phyloP scores from a whole-genome alignment of 2,888 invertebrate species.

The Callosobruchus maculatus region DNA sequence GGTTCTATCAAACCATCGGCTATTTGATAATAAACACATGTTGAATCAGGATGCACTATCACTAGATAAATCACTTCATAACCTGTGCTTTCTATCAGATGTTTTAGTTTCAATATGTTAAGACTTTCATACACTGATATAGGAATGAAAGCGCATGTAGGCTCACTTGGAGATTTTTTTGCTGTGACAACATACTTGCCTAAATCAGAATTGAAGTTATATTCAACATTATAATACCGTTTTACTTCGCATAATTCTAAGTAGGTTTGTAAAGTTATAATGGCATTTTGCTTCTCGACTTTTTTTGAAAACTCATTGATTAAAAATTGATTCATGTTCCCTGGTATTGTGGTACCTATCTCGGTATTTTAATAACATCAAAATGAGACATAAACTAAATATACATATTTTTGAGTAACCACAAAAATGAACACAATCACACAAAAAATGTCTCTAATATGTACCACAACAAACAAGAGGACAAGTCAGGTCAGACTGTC shows the following conservation, averaged over 20 bases:
- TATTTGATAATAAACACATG: conserved; percentile 51
- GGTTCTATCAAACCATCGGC: conserved; percentile 37
- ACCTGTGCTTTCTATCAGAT: conserved; percentile 10
- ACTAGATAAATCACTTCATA: conserved; percentile 36
- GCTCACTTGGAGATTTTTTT: conserved; percentile 40
- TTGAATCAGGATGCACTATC: conserved; percentile 49
- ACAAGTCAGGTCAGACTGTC: too few species aligned
- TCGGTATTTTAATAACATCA: too few species aligned
- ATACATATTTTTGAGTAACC: too few species aligned
- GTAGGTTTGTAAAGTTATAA: conserved; percentile 53
- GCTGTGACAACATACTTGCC: conserved; percentile 48
- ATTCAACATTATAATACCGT: conserved; percentile 50
- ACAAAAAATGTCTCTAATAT: too few species aligned
- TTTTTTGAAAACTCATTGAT: conserved; percentile 11
- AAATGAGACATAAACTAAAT: too few species aligned
- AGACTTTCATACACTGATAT: conserved; percentile 43
- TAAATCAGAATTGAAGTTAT: conserved; percentile 44
- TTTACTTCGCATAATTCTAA: conserved; percentile 55
- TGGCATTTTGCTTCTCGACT: conserved; percentile 34
- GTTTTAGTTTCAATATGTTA: conserved; percentile 44
- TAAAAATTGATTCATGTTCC: conserved; percentile 8
- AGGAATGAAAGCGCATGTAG: conserved; percentile 47
- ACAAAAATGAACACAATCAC: too few species aligned
- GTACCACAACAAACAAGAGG: too few species aligned
- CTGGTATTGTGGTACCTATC: too few species aligned